These are phyloP conservation scores for Danio jaintianensis DNA, from an alignment of 2,797 vertebrate species.

Conservation along the genomic window DNA sequence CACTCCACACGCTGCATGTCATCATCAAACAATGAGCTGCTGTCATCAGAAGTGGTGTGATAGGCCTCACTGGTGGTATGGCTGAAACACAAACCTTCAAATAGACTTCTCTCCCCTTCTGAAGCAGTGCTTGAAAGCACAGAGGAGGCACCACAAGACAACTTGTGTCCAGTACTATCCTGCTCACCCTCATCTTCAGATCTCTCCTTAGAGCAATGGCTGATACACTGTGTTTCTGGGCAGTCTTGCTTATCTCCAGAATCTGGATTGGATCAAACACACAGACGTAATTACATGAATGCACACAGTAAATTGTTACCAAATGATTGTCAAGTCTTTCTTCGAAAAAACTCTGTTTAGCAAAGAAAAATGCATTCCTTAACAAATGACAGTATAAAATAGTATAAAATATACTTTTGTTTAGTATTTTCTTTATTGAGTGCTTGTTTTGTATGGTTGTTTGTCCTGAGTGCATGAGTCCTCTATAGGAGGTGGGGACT, in stretches of 20 bases:
- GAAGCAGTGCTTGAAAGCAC: conserved; percentile 82
- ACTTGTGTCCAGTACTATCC: conserved; percentile 63
- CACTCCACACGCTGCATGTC: conserved; percentile 83
- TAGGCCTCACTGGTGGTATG: conserved; percentile 86
- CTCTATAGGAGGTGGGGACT: too few species aligned
- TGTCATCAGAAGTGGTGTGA: conserved; percentile 92
- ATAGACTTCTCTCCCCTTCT: conserved; percentile 77
- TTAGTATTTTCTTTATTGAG: too few species aligned
- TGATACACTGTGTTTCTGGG: conserved; percentile 12
- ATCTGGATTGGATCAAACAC: conserved; percentile 73
- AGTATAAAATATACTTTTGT: too few species aligned
- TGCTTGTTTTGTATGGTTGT: too few species aligned
- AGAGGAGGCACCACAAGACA: conserved; percentile 75
- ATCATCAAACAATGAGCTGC: conserved; percentile 91
- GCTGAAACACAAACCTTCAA: conserved; percentile 74
- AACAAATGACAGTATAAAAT: background rate
- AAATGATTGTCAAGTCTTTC: background rate
- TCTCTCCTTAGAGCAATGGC: conserved; percentile 40
- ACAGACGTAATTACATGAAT: conserved; percentile 6
- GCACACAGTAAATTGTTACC: background rate
- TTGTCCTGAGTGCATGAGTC: too few species aligned
- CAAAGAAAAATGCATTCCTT: background rate
- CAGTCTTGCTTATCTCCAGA: conserved; percentile 11
- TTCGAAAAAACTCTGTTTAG: background rate
- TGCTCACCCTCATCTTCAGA: conserved; percentile 77